Percentiles rank a stretch among this genome's conserved stretches.
phyloP scores from a whole-genome alignment of 2,797 vertebrate species.

The Acomys russatus region DNA sequence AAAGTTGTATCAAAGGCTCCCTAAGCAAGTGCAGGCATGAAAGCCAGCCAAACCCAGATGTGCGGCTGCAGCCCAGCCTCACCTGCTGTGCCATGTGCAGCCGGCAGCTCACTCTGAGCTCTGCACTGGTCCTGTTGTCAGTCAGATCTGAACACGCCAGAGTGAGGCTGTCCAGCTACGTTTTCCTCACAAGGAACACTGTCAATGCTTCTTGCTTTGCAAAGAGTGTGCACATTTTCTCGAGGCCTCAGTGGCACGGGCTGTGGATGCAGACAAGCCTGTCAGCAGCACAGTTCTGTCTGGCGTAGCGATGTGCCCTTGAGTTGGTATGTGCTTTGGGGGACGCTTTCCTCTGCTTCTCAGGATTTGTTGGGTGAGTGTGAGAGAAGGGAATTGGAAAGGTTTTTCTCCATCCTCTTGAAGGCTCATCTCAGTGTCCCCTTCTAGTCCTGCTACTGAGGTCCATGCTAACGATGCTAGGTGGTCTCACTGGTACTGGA shows the following conservation, averaged over 20 bases:
- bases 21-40: not conserved
- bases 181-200: slow-evolving; percentile 80
- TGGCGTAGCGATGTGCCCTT: not conserved
- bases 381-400: not conserved
- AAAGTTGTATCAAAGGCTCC: not conserved
- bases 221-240: not conserved
- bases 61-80: not conserved
- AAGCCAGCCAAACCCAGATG: not conserved
- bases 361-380: not conserved
- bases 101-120: not conserved
- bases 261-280: too few relatives aligned
- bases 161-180: slow-evolving; percentile 23
- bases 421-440: not conserved
- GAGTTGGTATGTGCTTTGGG: too few relatives aligned
- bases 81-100: not conserved
- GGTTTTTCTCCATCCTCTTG: not conserved
- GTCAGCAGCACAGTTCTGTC: too few relatives aligned
- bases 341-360: not conserved
- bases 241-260: not conserved
- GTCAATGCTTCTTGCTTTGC: not conserved
- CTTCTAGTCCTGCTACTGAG: too few relatives aligned
- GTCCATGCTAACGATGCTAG: not conserved
- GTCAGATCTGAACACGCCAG: slow-evolving; percentile 69
- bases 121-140: slow-evolving; percentile 57
- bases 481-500: not conserved